phyloP scores from a whole-genome alignment of 2,888 invertebrate genomes.

The Frankliniella fusca region DNA sequence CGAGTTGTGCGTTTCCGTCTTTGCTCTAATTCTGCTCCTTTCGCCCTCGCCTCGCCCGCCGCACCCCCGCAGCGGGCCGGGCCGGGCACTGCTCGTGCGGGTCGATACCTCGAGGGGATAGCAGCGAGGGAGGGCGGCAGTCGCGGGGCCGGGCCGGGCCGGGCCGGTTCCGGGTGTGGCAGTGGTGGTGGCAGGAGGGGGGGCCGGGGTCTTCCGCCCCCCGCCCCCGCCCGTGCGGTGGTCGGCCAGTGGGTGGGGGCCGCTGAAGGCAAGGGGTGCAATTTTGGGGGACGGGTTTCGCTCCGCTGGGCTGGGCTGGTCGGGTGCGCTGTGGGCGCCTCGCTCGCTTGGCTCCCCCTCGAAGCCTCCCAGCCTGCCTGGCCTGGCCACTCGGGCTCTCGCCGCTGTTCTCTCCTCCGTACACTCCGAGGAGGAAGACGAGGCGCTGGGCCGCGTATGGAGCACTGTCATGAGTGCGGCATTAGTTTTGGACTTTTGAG shows the following conservation, averaged over 20 bases:
- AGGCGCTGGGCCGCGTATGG: too few species aligned
- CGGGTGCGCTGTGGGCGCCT: background rate
- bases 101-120: constrained; percentile 41
- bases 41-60: constrained; percentile 23
- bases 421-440: too few species aligned
- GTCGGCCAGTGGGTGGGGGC: background rate
- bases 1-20: constrained; percentile 25
- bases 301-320: background rate
- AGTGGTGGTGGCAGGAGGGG: background rate
- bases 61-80: constrained; percentile 35
- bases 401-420: too few species aligned
- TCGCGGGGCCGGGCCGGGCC: background rate
- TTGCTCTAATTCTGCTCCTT: background rate
- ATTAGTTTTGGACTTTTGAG: too few species aligned
- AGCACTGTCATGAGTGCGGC: too few species aligned
- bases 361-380: too few species aligned
- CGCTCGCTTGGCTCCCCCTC: background rate
- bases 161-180: background rate
- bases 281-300: background rate
- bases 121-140: constrained; percentile 39
- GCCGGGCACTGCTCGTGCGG: constrained; percentile 35
- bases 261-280: background rate
- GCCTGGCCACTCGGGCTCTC: too few species aligned
- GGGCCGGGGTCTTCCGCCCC: background rate
- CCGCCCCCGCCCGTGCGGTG: background rate